These are phyloP conservation scores for Pristionchus maxplancki DNA, from an alignment of 2,888 invertebrate species.

Conservation along the genomic window DNA sequence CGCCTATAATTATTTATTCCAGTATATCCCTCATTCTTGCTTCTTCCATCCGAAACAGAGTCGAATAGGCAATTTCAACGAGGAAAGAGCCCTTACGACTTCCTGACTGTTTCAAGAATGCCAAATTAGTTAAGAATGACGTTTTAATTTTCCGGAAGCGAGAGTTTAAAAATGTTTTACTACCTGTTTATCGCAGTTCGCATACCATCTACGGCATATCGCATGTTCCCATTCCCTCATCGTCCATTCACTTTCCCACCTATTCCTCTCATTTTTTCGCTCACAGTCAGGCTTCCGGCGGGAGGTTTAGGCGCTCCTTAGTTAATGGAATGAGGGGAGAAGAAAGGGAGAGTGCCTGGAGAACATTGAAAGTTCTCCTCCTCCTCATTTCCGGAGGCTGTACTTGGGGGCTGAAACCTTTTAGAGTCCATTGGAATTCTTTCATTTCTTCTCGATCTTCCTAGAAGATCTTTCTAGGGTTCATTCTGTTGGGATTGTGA, in stretches of 20 bases:
- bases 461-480: no score
- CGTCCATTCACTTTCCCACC: not conserved
- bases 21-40: not conserved
- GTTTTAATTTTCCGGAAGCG: not conserved
- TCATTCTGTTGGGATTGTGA: no score
- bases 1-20: conserved; percentile 12
- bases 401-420: not conserved
- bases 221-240: not conserved
- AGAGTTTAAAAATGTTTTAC: not conserved
- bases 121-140: not conserved
- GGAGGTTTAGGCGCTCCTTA: not conserved
- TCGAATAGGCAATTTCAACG: not conserved
- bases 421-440: not conserved
- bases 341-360: not conserved
- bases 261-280: not conserved
- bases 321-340: not conserved
- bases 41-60: not conserved
- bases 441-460: not conserved
- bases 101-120: not conserved
- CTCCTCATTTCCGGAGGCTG: not conserved
- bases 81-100: not conserved
- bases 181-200: not conserved
- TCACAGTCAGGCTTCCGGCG: not conserved
- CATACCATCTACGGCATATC: no score
- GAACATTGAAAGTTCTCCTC: not conserved